phyloP scores from a whole-genome alignment of 2,797 vertebrate genomes.

The Poeciliopsis gracilis region DNA sequence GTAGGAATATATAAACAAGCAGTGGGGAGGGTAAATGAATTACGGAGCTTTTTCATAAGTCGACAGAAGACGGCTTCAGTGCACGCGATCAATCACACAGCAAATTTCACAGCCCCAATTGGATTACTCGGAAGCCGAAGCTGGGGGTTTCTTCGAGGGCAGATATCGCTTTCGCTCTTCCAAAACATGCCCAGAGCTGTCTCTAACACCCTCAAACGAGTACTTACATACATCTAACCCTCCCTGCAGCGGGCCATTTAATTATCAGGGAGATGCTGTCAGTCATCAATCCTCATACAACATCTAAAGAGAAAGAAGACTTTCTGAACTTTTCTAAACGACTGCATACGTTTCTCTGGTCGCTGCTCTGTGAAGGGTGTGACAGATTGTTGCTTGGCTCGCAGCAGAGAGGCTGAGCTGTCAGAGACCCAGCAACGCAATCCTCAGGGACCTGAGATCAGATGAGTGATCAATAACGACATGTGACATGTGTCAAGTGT shows the following conservation, averaged over 20 bases:
- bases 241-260: slow-evolving; percentile 54
- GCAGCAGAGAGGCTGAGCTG: slow-evolving; percentile 65
- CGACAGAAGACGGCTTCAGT: slow-evolving; percentile 62
- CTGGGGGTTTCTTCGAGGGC: slow-evolving; percentile 45
- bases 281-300: slow-evolving; percentile 36
- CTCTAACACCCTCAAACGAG: slow-evolving; percentile 24
- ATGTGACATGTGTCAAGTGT: slow-evolving; percentile 76
- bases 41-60: slow-evolving; percentile 77
- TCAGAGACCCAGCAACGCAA: slow-evolving; percentile 35
- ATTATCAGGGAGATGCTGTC: slow-evolving; percentile 55
- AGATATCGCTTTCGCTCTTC: slow-evolving; percentile 43
- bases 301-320: slow-evolving; percentile 13
- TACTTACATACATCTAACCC: slow-evolving; percentile 14
- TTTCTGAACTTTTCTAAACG: slow-evolving; percentile 24
- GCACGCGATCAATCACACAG: slow-evolving; percentile 74
- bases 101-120: slow-evolving; percentile 65
- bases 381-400: slow-evolving; percentile 42
- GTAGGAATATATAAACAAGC: slow-evolving; percentile 75
- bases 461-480: slow-evolving; percentile 69
- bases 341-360: slow-evolving; percentile 35
- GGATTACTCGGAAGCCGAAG: slow-evolving; percentile 63
- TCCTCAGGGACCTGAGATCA: slow-evolving; percentile 59
- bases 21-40: slow-evolving; percentile 69
- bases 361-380: slow-evolving; percentile 27
- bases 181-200: slow-evolving; percentile 24